phyloP scores from a whole-genome alignment of 2,888 invertebrate genomes.

The Nephrotoma flavescens region DNA sequence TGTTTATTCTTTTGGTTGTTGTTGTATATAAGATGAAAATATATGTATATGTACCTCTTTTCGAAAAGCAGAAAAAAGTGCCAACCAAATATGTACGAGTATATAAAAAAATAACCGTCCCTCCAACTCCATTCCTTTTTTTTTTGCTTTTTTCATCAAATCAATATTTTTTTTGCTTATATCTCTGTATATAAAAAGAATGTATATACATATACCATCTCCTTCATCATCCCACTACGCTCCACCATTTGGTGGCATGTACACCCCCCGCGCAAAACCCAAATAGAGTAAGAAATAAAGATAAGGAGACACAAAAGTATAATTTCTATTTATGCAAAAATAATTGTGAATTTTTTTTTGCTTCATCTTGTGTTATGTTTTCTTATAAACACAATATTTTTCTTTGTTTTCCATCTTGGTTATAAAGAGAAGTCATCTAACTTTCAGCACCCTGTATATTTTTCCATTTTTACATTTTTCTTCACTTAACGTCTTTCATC shows the following conservation, averaged over 20 bases:
- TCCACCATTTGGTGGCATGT: background rate
- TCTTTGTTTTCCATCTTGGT: background rate
- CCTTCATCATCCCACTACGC: background rate
- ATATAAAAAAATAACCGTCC: background rate
- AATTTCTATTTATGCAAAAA: background rate
- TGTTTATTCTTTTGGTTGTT: background rate
- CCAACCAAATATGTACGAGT: background rate
- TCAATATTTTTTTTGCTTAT: background rate
- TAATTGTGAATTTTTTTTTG: background rate
- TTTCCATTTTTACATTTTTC: background rate
- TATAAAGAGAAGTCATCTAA: background rate
- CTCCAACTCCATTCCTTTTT: background rate
- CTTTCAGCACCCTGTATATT: background rate
- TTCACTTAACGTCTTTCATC: background rate
- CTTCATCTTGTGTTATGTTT: background rate
- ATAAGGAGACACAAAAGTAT: background rate
- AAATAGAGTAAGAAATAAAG: background rate
- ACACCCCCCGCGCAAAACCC: background rate
- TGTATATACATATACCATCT: background rate
- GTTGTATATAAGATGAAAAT: background rate
- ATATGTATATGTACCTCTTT: background rate
- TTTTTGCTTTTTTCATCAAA: background rate
- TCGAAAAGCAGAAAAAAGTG: background rate
- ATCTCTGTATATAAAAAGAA: background rate
- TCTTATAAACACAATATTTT: background rate